A percentile compares a stretch with the other conserved stretches of the same genome.
Evolutionary conservation across 1,140 invertebrate species (phyloP).

Genomic region (Penaeus indicus): DNA sequence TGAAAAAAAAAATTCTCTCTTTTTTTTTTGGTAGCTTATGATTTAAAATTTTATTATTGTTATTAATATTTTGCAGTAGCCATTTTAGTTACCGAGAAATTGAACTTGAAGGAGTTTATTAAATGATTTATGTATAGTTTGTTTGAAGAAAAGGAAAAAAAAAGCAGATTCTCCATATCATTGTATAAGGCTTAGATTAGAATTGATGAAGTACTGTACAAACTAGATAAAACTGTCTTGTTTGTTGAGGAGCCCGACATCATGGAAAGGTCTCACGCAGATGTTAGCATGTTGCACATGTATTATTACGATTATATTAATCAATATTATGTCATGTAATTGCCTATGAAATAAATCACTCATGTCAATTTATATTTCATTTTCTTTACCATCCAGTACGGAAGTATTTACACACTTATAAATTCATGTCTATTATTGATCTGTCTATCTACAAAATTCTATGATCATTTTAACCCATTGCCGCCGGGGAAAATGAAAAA

Average conservation of each 20-base stretch:
- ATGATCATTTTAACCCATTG: neutral
- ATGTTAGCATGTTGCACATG: constrained; percentile 65
- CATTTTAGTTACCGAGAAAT: too few relatives aligned
- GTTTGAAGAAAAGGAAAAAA: neutral
- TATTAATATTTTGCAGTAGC: too few relatives aligned
- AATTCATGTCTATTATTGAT: constrained; percentile 25
- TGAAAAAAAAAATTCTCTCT: too few relatives aligned
- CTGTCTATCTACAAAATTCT: constrained; percentile 4
- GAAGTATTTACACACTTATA: neutral
- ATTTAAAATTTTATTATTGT: too few relatives aligned
- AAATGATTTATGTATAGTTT: neutral
- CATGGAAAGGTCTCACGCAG: constrained; percentile 43
- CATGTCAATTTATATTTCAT: constrained; percentile 15
- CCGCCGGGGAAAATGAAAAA: too few relatives aligned
- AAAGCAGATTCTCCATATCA: too few relatives aligned
- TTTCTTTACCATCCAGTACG: neutral
- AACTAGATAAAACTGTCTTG: neutral
- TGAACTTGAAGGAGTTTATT: neutral
- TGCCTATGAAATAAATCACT: constrained; percentile 59
- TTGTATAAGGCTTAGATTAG: neutral
- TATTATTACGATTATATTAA: constrained; percentile 65
- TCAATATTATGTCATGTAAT: constrained; percentile 53
- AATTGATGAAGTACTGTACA: constrained; percentile 6
- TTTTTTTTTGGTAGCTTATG: too few relatives aligned
- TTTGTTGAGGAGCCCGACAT: neutral